Base-by-base conservation (phyloP, 2,797 vertebrate species). In the Crenichthys baileyi region DNA sequence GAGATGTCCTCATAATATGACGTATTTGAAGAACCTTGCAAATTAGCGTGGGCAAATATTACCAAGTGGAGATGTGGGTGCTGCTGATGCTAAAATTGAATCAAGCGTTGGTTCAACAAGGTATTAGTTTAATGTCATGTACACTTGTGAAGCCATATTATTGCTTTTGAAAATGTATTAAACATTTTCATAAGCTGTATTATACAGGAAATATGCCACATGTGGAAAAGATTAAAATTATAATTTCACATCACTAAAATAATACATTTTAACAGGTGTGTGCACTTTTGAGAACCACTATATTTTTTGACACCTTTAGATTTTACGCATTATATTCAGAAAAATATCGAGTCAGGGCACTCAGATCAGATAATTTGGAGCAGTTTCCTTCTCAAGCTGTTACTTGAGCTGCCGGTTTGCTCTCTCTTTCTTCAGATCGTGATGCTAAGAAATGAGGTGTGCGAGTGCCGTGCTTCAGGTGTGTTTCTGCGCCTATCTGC, bases 381-480 rank as follows among this genome's bases (percentile, higher is more conserved):
- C 53, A 18, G 73, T 78, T 76, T 81, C 29, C 8, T 71, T 3
- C 72, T 78, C 60, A 51, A 15, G 72, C 18, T 78, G 87, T 79
- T 55, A 80, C 82, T 55, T 72, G 80, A 88, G 63, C 79, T 46
- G 26, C 55, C 13, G 81, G 50, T 75, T 51, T 53, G 7, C n/a
- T 83, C 58, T 86, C 63, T 88, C 44, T 87, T 41, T 2, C 58
- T 70, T 77, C 74, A 98, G 97, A 95, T 97, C 24, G 91, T 97
- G 82, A 95, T 98, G 97, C 92, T 98, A 85, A 96, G 95, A 89
- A 98, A 97, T 0, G 95, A 96, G 90, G 95, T 97, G 85, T 94
- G 95, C 51, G 96, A 95, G 80, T 98, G 97, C 89, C 95, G 95
- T 78, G 96, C 96, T 0, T 97, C 97, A 0, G 96, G 97, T 31